Evolutionary conservation across 2,888 invertebrate genomes (phyloP).

Genomic region (Lycocerus yunnanus): DNA sequence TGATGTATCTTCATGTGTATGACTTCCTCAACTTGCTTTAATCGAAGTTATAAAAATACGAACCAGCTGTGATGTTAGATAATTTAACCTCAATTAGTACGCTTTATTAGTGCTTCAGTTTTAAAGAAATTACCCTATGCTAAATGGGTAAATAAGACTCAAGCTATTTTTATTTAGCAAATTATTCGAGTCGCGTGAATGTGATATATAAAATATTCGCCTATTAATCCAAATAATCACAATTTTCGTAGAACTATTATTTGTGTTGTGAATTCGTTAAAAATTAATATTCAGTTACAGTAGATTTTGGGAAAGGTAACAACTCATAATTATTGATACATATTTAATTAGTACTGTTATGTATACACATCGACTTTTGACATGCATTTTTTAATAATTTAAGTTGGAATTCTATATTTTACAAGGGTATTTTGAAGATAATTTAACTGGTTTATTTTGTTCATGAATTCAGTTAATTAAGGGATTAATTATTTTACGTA

Average conservation of each 20-base stretch:
- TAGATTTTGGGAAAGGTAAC: not conserved
- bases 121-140: not conserved
- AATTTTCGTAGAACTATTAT: not conserved
- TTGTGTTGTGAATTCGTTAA: not conserved
- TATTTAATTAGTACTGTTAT: not conserved
- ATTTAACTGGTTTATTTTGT: not conserved
- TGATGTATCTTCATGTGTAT: not conserved
- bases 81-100: constrained; percentile 28
- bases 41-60: constrained; percentile 7
- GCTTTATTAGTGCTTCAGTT: not conserved
- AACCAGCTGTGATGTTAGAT: constrained; percentile 25
- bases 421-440: too few species aligned
- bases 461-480: not conserved
- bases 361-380: too few species aligned
- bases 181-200: not conserved
- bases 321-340: not conserved
- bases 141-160: not conserved
- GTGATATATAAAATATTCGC: not conserved
- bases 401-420: not conserved
- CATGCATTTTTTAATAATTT: not conserved
- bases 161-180: not conserved
- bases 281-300: not conserved
- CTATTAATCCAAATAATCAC: not conserved
- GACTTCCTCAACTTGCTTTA: not conserved
- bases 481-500: not conserved